Evolutionary conservation across 2,888 invertebrate genomes (phyloP).

Genomic region (Tachina lurida): DNA sequence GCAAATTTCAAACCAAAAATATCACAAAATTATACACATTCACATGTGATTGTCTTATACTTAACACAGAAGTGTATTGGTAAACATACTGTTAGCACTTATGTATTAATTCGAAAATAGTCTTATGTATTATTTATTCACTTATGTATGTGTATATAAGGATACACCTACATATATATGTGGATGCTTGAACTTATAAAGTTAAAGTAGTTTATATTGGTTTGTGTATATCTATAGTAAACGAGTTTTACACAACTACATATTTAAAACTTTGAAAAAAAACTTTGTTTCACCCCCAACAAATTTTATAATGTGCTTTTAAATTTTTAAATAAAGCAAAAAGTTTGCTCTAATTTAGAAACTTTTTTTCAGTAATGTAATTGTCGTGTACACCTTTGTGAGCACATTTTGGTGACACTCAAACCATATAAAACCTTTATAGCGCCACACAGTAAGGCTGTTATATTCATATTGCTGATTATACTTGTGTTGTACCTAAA

Average conservation of each 20-base stretch:
- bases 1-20: slow-evolving; percentile 28
- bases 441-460: no score
- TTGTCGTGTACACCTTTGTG: background rate
- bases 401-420: background rate
- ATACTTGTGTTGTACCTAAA: no score
- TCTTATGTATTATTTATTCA: slow-evolving; percentile 11
- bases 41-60: background rate
- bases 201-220: slow-evolving; percentile 9
- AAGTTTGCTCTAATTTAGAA: background rate
- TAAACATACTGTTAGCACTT: slow-evolving; percentile 2
- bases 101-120: slow-evolving; percentile 1
- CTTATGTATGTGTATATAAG: background rate
- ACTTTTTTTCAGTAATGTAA: background rate
- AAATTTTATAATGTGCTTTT: background rate
- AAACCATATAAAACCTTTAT: background rate
- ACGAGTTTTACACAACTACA: no score
- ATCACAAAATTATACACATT: no score
- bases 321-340: background rate
- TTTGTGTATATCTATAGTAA: background rate
- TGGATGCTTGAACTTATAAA: background rate
- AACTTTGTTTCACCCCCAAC: background rate
- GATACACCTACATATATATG: background rate
- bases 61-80: background rate
- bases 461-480: no score
- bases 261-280: background rate